Evolutionary conservation across 2,888 invertebrate genomes (phyloP).

Genomic region (Podotricha telesiphe): DNA sequence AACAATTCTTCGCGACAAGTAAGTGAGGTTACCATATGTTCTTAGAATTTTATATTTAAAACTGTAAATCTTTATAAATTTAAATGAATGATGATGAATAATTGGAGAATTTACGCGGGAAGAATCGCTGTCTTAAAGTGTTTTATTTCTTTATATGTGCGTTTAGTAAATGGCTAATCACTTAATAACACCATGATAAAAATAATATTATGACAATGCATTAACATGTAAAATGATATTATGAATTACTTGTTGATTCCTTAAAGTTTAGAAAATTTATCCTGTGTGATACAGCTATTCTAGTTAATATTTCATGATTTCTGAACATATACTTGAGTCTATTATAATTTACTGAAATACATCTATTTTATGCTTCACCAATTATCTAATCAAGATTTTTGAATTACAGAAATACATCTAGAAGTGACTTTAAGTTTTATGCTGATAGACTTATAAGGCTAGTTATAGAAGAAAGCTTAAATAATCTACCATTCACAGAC

Average conservation of each 20-base stretch:
- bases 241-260: no score
- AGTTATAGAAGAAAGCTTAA: constrained; percentile 98
- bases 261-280: no score
- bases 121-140: neutral
- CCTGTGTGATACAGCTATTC: no score
- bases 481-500: constrained; percentile 96
- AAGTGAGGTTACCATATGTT: constrained; percentile 67
- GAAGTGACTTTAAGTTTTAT: constrained; percentile 99
- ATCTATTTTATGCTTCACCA: neutral
- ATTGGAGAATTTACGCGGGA: neutral
- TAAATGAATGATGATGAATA: neutral
- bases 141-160: neutral
- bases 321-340: no score
- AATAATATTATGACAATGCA: neutral
- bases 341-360: no score
- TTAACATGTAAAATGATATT: no score
- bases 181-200: neutral
- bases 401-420: constrained; percentile 90
- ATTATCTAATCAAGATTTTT: neutral
- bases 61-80: neutral
- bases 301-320: no score
- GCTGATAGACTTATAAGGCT: constrained; percentile 98
- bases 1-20: constrained; percentile 94
- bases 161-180: neutral
- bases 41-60: neutral